phyloP scores from a whole-genome alignment of 1,140 invertebrate genomes.

The Paracyclopina nana region DNA sequence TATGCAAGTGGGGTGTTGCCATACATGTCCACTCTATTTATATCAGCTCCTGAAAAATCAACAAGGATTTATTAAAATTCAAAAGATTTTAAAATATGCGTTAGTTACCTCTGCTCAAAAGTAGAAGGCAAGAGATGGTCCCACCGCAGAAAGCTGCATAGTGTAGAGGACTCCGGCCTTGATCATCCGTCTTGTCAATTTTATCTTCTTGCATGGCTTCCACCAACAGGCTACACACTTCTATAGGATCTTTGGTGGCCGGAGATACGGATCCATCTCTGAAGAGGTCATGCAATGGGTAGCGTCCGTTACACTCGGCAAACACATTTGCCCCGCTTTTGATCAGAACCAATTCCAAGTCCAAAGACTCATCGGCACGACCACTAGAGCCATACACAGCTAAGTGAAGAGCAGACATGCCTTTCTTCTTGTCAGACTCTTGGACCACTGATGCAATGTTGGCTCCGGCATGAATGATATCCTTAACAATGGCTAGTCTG shows the following conservation, averaged over 20 bases:
- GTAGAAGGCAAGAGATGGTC: slow-evolving; percentile 29
- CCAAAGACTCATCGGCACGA: slow-evolving; percentile 23
- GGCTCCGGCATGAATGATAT: not conserved
- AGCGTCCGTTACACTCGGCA: slow-evolving; percentile 22
- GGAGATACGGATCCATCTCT: slow-evolving; percentile 22
- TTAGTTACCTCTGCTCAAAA: slow-evolving; percentile 26
- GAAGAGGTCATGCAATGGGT: slow-evolving; percentile 31
- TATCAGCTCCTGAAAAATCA: too few relatives aligned
- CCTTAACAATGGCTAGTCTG: not conserved
- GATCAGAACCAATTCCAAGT: slow-evolving; percentile 23
- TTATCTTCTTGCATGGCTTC: slow-evolving; percentile 24
- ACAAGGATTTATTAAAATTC: too few relatives aligned
- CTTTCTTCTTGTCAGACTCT: slow-evolving; percentile 23
- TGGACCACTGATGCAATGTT: too few relatives aligned
- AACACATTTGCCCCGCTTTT: slow-evolving; percentile 21
- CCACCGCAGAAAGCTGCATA: slow-evolving; percentile 30
- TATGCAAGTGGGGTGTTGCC: slow-evolving; percentile 32
- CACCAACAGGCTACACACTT: slow-evolving; percentile 26
- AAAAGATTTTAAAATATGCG: slow-evolving; percentile 7
- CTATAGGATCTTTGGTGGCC: slow-evolving; percentile 28
- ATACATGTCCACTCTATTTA: slow-evolving; percentile 26
- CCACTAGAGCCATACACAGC: slow-evolving; percentile 26
- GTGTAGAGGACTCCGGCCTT: slow-evolving; percentile 29
- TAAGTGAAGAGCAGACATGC: slow-evolving; percentile 28
- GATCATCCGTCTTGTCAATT: slow-evolving; percentile 26